phyloP scores from a whole-genome alignment of 1,140 invertebrate species.

The Meloidogyne exigua region DNA sequence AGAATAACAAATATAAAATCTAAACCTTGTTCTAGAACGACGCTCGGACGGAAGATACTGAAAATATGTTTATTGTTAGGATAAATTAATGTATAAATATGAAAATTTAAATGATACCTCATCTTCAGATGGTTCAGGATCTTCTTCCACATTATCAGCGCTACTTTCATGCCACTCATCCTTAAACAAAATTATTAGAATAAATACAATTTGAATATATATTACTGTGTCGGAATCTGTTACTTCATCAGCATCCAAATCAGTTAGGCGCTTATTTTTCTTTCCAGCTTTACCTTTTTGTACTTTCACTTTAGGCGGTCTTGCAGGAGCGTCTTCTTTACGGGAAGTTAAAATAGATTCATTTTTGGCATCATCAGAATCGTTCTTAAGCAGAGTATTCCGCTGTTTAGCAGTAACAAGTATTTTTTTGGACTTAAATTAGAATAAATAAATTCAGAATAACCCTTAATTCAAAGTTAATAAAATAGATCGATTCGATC shows the following conservation, averaged over 20 bases:
- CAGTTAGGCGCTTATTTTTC: constrained; percentile 45
- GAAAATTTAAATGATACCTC: background rate
- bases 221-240: constrained; percentile 44
- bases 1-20: background rate
- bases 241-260: constrained; percentile 43
- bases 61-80: background rate
- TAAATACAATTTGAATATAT: background rate
- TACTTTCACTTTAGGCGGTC: background rate
- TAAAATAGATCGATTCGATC: too few relatives aligned
- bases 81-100: background rate
- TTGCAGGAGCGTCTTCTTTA: constrained; percentile 13
- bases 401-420: constrained; percentile 40
- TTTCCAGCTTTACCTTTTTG: constrained; percentile 8
- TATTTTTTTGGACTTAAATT: constrained; percentile 33
- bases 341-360: background rate
- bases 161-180: constrained; percentile 25
- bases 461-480: too few relatives aligned
- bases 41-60: constrained; percentile 33
- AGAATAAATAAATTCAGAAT: background rate
- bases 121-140: constrained; percentile 41
- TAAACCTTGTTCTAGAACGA: constrained; percentile 14
- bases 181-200: background rate
- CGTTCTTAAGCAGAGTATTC: constrained; percentile 5
- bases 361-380: constrained; percentile 22
- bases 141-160: constrained; percentile 31